Base-by-base conservation (phyloP, 2,113 vertebrate species). In the Passer montanus region DNA sequence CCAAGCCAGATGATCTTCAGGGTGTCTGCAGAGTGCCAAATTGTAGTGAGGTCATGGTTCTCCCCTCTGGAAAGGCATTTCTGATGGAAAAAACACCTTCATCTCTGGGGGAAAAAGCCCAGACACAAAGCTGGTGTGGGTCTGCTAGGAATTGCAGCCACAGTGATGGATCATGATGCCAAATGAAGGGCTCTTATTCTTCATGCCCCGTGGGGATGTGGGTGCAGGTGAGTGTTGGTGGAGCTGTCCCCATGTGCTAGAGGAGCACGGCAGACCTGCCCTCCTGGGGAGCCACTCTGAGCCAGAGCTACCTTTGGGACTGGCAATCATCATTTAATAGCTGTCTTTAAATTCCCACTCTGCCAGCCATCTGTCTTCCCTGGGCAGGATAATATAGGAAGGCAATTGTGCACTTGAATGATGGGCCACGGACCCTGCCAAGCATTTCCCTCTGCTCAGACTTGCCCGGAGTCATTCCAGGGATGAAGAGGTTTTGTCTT, bases 191-290 rank as follows among this genome's bases (percentile, higher is more conserved):
- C 21, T 35, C 41, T 28, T 31, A 2, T 49, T 64, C 21, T 70
- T 79, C 1, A 3, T 2, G 21, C 21, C 27, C n/a, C 3, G 0
- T 15, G 7, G 47, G 0, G 0, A 13, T 21, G 11, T 0, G 13
- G 17, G 7, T 75, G 37, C 31, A 11, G 16, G 49, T 1, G 7
- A 15, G 15, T 33, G 33, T 19, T 39, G 44, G 18, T 53, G 21
- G 41, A 21, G 14, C 52, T 11, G 12, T 44, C 10, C 9, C 28
- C 3, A 0, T 8, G 13, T 37, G 19, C 9, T 23, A 15, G 15
- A 33, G 41, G 9, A 47, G 11, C 41, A 31, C 16, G 73, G 53
- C 4, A 7, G 43, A n/a, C 19, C 16, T 89, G 35, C 22, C 4
- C 22, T n/a, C 30, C 19, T 9, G 3, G 3, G 59, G 33, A 76